Percentiles rank a stretch among this genome's conserved stretches.
These are phyloP conservation scores for Nephila pilipes DNA, from an alignment of 1,140 invertebrate species.

Conservation along the genomic window DNA sequence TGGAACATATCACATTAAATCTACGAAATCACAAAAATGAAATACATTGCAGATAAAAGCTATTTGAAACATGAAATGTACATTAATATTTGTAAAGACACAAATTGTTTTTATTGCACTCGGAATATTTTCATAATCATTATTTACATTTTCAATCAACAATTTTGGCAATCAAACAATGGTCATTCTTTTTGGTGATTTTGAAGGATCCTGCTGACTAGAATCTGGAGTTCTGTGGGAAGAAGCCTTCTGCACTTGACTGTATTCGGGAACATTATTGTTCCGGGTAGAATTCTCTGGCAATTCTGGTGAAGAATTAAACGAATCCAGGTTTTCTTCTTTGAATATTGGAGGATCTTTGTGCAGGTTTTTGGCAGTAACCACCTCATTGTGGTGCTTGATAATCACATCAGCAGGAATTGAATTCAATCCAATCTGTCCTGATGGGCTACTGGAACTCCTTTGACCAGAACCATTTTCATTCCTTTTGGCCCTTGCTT, in stretches of 20 bases:
- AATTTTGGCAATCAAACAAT: not conserved
- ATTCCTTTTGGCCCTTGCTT: not conserved
- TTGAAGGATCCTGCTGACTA: not conserved
- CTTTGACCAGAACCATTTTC: not conserved
- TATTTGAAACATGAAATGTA: not conserved
- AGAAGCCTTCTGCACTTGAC: not conserved
- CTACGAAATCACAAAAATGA: not conserved
- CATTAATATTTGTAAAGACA: not conserved
- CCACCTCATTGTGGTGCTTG: constrained; percentile 78
- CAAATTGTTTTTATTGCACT: not conserved
- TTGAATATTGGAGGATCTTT: constrained; percentile 86
- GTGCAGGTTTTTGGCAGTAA: constrained; percentile 76
- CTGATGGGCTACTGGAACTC: not conserved
- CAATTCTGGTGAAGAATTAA: not conserved
- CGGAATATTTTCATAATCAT: not conserved
- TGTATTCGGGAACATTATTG: constrained; percentile 9
- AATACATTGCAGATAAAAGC: not conserved
- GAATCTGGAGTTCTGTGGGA: not conserved
- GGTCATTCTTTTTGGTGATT: constrained; percentile 60
- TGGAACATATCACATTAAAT: not conserved
- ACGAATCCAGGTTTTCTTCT: constrained; percentile 31
- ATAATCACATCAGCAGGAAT: constrained; percentile 78
- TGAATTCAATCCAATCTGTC: constrained; percentile 60
- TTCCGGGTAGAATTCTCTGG: not conserved
- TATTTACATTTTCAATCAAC: not conserved